These are phyloP conservation scores for Nyctibius grandis DNA, from an alignment of 2,797 vertebrate genomes.

Conservation along the genomic window DNA sequence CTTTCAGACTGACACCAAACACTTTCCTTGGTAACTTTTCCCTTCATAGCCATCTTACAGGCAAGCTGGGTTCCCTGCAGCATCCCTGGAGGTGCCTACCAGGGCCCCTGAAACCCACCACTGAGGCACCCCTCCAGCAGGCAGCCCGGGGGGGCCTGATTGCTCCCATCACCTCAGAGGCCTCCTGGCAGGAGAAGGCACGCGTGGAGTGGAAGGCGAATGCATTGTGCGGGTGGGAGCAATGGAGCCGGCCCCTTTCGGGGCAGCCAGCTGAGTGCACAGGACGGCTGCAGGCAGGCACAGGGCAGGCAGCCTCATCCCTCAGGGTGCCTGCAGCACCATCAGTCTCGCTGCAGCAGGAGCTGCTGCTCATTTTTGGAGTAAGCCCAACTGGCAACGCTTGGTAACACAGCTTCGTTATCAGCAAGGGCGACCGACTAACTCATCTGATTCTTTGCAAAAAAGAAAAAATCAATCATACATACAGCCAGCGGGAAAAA, in stretches of 20 bases:
- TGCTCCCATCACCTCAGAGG: fast-evolving
- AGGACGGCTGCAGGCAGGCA: neutral
- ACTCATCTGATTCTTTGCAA: neutral
- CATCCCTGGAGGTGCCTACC: neutral
- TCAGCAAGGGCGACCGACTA: fast-evolving
- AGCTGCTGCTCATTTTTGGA: neutral
- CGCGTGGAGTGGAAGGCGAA: neutral
- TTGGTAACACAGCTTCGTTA: neutral
- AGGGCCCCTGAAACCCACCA: neutral
- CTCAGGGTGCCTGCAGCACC: neutral
- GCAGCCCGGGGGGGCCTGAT: neutral
- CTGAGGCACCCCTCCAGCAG: neutral
- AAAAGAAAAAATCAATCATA: neutral
- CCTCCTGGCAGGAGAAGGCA: neutral
- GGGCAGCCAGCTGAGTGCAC: neutral
- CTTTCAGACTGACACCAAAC: neutral
- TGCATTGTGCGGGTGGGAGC: fast-evolving
- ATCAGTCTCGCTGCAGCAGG: neutral
- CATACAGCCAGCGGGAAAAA: neutral
- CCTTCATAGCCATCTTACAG: neutral
- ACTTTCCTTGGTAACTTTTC: neutral
- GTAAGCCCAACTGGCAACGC: neutral
- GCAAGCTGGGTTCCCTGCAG: neutral
- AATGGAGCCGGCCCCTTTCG: fast-evolving
- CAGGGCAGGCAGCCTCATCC: neutral